Evolutionary conservation across 2,888 invertebrate species (phyloP).

Genomic region (Eumerus sabulonum): DNA sequence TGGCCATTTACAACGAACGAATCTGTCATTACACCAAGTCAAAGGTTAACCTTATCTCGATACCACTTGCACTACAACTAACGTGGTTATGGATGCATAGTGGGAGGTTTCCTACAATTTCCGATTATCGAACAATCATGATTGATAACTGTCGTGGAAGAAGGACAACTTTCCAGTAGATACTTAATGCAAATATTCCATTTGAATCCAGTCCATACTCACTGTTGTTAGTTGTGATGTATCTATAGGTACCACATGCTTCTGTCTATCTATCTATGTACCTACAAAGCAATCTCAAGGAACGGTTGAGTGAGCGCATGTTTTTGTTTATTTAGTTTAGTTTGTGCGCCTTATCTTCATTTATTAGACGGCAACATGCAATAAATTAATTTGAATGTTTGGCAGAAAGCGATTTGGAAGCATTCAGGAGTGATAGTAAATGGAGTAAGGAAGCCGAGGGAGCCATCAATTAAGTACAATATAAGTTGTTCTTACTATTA

Average conservation of each 20-base stretch:
- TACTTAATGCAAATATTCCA: too few relatives aligned
- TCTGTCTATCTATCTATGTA: slow-evolving; percentile 13
- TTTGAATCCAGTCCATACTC: too few relatives aligned
- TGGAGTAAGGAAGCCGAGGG: neutral
- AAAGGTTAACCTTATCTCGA: too few relatives aligned
- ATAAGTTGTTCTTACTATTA: too few relatives aligned
- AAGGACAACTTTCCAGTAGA: too few relatives aligned
- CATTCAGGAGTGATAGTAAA: neutral
- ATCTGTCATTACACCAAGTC: slow-evolving; percentile 34
- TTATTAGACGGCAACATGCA: slow-evolving; percentile 57
- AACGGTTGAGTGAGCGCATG: too few relatives aligned
- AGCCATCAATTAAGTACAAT: slow-evolving; percentile 23
- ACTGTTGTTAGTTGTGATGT: neutral
- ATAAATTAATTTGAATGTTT: slow-evolving; percentile 32
- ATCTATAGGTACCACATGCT: neutral
- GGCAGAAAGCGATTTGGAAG: neutral
- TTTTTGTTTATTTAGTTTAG: neutral
- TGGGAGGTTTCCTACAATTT: slow-evolving; percentile 5
- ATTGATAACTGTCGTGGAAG: slow-evolving; percentile 18
- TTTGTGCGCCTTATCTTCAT: slow-evolving; percentile 1
- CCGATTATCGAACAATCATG: slow-evolving; percentile 29
- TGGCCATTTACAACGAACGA: slow-evolving; percentile 37
- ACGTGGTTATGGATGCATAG: too few relatives aligned
- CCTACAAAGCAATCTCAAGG: neutral
- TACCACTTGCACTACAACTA: too few relatives aligned